Evolutionary conservation across 1,140 invertebrate species (phyloP).

Genomic region (Steinernema khuongi): DNA sequence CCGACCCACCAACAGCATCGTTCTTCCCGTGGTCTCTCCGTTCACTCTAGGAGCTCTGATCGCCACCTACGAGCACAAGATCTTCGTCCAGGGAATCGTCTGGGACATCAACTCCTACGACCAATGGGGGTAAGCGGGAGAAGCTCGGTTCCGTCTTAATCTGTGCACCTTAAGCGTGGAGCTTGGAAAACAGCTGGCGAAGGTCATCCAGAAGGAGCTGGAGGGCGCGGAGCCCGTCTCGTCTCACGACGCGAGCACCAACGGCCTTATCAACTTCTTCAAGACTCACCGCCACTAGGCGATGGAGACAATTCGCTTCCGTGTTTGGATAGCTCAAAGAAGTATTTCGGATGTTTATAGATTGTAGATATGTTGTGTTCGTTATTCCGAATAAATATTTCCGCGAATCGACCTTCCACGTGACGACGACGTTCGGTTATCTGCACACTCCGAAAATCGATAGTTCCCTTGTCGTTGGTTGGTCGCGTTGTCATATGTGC

Average conservation of each 20-base stretch:
- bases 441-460: too few relatives aligned
- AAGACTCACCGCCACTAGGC: conserved; percentile 62
- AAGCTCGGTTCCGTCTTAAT: conserved; percentile 18
- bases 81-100: conserved; percentile 93
- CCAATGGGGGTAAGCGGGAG: conserved; percentile 82
- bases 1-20: conserved; percentile 90
- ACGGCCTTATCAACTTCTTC: conserved; percentile 89
- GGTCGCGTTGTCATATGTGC: too few relatives aligned
- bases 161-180: conserved; percentile 72
- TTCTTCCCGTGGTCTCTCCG: conserved; percentile 86
- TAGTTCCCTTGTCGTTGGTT: too few relatives aligned
- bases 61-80: conserved; percentile 96
- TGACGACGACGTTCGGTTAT: too few relatives aligned
- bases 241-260: conserved; percentile 80
- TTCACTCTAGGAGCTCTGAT: conserved; percentile 91
- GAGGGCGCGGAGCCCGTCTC: conserved; percentile 66
- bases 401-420: too few relatives aligned
- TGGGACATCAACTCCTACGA: conserved; percentile 99
- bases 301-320: background rate
- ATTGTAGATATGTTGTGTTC: background rate
- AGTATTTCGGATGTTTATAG: background rate
- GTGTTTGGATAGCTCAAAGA: too few relatives aligned
- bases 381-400: too few relatives aligned
- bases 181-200: conserved; percentile 93
- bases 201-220: conserved; percentile 86